phyloP scores from a whole-genome alignment of 1,140 invertebrate species.

The Drosophila carrolli region DNA sequence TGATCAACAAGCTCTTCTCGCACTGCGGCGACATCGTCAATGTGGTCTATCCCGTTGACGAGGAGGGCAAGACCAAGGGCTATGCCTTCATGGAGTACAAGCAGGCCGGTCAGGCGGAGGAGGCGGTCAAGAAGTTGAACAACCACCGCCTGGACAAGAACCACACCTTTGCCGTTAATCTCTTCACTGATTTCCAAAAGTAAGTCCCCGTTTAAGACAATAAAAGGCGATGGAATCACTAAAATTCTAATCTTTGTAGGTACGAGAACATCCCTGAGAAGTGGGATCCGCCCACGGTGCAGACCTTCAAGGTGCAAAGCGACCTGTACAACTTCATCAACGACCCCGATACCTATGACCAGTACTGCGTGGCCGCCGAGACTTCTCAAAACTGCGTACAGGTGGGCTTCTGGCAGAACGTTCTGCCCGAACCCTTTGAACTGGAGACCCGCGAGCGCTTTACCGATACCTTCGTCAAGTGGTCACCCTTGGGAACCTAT shows the following conservation, averaged over 20 bases:
- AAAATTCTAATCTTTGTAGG: constrained; percentile 84
- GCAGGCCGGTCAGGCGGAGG: constrained; percentile 91
- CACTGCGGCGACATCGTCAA: constrained; percentile 96
- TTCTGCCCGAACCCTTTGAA: constrained; percentile 92
- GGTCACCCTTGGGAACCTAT: constrained; percentile 99
- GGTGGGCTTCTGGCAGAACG: constrained; percentile 96
- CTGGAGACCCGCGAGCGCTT: constrained; percentile 91
- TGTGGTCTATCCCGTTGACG: constrained; percentile 94
- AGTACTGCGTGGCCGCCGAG: constrained; percentile 95
- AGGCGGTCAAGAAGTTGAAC: constrained; percentile 94
- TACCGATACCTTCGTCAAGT: constrained; percentile 95
- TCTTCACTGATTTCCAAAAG: constrained; percentile 98
- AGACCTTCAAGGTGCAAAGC: constrained; percentile 94
- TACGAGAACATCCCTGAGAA: constrained; percentile 96
- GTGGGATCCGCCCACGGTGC: constrained; percentile 95
- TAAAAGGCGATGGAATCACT: neutral
- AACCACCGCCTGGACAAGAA: constrained; percentile 98
- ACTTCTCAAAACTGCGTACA: constrained; percentile 88
- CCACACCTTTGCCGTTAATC: constrained; percentile 97
- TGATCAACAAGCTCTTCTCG: constrained; percentile 96
- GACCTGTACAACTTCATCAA: constrained; percentile 96
- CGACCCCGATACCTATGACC: constrained; percentile 97
- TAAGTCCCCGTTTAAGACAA: constrained; percentile 84
- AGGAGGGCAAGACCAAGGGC: constrained; percentile 95
- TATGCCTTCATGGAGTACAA: constrained; percentile 97